phyloP scores from a whole-genome alignment of 2,797 vertebrate genomes.

The Taeniopygia guttata region DNA sequence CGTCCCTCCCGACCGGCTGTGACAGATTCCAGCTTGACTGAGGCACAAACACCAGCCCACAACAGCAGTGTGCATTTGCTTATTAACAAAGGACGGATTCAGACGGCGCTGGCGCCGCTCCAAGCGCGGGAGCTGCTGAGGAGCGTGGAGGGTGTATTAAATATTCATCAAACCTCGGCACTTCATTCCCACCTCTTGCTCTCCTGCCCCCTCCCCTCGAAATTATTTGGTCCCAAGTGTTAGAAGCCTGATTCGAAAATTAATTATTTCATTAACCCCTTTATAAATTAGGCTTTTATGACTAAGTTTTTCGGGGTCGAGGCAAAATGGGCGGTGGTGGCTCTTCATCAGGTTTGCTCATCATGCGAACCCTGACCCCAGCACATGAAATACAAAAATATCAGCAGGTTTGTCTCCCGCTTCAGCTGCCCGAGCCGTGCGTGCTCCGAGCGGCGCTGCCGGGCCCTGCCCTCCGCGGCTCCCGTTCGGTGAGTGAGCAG shows the following conservation, averaged over 20 bases:
- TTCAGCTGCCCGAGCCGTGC: constrained; percentile 44
- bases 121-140: constrained; percentile 48
- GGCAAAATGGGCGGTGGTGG: neutral
- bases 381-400: constrained; percentile 67
- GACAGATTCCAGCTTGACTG: constrained; percentile 1
- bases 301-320: neutral
- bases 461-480: constrained; percentile 53
- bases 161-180: constrained; percentile 68
- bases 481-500: constrained; percentile 65
- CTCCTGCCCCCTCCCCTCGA: neutral
- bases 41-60: neutral
- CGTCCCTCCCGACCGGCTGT: neutral
- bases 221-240: constrained; percentile 1
- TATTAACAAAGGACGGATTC: constrained; percentile 74
- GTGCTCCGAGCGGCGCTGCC: neutral
- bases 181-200: neutral
- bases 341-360: constrained; percentile 30
- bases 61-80: constrained; percentile 36
- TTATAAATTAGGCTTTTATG: neutral
- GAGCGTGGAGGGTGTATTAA: constrained; percentile 45
- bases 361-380: constrained; percentile 70
- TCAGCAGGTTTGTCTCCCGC: constrained; percentile 42
- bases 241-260: neutral
- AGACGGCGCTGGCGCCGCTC: constrained; percentile 69
- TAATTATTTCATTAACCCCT: neutral